Conservation (phyloP, 35 echinoderm and acorn worm species). For the Lytechinus pictus region DNA sequence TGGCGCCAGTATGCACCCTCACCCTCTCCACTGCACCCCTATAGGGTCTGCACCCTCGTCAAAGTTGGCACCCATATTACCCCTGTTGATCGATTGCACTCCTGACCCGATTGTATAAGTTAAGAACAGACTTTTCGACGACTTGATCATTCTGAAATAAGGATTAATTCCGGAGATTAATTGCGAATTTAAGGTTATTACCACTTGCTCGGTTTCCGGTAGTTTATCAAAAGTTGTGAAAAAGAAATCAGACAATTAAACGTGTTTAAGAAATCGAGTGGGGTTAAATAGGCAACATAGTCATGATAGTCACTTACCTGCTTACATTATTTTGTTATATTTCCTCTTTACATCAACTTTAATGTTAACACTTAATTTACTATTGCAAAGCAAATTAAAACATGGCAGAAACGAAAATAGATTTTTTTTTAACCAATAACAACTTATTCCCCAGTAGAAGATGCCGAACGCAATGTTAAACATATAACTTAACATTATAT, state of each 20-base stretch:
- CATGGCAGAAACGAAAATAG: too few species aligned
- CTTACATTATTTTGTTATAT: too few species aligned
- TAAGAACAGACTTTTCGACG: neutral
- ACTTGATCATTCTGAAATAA: neutral
- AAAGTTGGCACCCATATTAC: neutral
- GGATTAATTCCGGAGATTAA: neutral
- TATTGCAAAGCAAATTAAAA: too few species aligned
- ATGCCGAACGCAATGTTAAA: too few species aligned
- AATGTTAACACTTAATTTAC: too few species aligned
- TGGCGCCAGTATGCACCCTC: neutral
- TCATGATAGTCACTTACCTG: too few species aligned
- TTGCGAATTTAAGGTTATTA: neutral
- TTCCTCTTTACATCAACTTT: too few species aligned
- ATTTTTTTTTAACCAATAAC: too few species aligned
- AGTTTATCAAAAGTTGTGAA: neutral
- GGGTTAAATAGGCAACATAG: neutral
- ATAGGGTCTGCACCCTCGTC: neutral
- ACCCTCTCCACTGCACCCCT: neutral
- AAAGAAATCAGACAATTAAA: neutral
- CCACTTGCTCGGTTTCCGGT: neutral
- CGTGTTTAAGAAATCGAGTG: neutral
- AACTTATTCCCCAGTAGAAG: too few species aligned
- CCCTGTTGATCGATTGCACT: neutral
- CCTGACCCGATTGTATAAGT: neutral
- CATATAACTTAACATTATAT: too few species aligned